Evolutionary conservation across 2,797 vertebrate species (phyloP).

Genomic region (Clarias pachynema): DNA sequence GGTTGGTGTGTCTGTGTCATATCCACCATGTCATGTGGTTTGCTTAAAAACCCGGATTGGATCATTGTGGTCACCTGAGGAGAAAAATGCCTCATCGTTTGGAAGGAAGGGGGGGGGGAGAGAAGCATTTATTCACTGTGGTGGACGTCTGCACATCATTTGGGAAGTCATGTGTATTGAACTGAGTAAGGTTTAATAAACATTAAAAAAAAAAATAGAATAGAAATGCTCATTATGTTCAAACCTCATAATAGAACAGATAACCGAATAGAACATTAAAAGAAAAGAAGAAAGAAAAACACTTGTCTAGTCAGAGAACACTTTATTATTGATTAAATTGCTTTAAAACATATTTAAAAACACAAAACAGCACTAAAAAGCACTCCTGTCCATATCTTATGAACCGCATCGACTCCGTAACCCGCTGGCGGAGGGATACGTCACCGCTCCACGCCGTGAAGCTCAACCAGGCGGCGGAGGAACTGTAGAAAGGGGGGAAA

Average conservation of each 20-base stretch:
- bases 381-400: constrained; percentile 74
- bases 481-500: background rate
- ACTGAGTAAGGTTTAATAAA: background rate
- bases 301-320: background rate
- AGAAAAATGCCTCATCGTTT: constrained; percentile 39
- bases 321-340: background rate
- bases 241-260: background rate
- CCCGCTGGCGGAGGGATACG: constrained; percentile 67
- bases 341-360: background rate
- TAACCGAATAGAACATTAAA: background rate
- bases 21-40: constrained; percentile 74
- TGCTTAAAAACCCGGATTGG: constrained; percentile 79
- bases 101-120: too few relatives aligned
- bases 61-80: constrained; percentile 76
- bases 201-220: too few relatives aligned
- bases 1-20: background rate
- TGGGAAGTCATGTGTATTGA: background rate
- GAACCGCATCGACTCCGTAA: constrained; percentile 51
- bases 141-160: background rate
- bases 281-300: background rate
- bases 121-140: background rate
- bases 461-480: constrained; percentile 44
- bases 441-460: constrained; percentile 38
- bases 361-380: background rate
- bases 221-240: too few relatives aligned